Evolutionary conservation across 2,888 invertebrate species (phyloP).

Genomic region (Apodemia zela): DNA sequence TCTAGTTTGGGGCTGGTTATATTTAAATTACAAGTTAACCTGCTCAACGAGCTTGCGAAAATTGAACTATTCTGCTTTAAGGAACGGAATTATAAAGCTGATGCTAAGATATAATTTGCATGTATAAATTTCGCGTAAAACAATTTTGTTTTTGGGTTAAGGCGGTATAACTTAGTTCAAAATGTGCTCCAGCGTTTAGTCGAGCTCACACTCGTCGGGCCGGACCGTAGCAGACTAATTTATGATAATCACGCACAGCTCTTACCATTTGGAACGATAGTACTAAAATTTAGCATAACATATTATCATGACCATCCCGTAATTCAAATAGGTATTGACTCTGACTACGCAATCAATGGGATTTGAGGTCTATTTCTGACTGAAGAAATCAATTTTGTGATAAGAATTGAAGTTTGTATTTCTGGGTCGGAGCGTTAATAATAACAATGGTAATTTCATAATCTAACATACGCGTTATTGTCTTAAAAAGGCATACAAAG

Average conservation of each 20-base stretch:
- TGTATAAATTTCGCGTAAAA: constrained; percentile 8
- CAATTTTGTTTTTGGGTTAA: neutral
- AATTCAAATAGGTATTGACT: too few species aligned
- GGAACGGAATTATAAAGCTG: constrained; percentile 14
- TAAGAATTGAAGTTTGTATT: too few species aligned
- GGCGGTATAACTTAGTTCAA: neutral
- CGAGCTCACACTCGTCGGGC: neutral
- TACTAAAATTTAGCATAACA: too few species aligned
- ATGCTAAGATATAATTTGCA: constrained; percentile 1
- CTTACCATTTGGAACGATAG: too few species aligned
- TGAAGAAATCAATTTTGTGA: too few species aligned
- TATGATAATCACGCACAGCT: neutral
- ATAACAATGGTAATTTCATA: too few species aligned
- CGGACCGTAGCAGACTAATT: neutral
- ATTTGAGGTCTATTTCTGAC: too few species aligned
- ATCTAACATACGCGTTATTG: too few species aligned
- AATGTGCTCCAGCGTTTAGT: neutral
- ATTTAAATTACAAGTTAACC: constrained; percentile 13
- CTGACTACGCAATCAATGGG: too few species aligned
- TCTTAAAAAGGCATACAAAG: too few species aligned
- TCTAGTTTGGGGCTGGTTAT: constrained; percentile 12
- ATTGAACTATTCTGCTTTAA: constrained; percentile 14
- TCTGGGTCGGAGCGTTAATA: too few species aligned
- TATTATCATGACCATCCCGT: too few species aligned
- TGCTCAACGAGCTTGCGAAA: constrained; percentile 13